Evolutionary conservation across 2,113 vertebrate genomes (phyloP).

Genomic region (Pleuronectes platessa): DNA sequence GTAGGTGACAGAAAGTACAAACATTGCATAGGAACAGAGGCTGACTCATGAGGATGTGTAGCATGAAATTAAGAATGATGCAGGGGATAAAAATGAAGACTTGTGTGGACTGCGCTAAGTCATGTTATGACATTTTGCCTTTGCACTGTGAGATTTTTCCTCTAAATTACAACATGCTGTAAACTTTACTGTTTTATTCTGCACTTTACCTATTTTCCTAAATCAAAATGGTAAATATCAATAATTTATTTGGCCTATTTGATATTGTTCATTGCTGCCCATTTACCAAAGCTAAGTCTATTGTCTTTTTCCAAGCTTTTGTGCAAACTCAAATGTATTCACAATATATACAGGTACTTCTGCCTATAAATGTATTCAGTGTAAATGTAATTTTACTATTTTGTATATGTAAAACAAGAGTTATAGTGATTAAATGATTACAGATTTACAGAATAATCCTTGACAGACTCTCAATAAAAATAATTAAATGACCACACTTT

Average conservation of each 20-base stretch:
- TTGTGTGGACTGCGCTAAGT: background rate
- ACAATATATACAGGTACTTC: too few species aligned
- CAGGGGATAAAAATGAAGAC: background rate
- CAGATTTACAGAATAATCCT: too few species aligned
- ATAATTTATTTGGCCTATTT: background rate
- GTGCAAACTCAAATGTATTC: too few species aligned
- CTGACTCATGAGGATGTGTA: slow-evolving; percentile 42
- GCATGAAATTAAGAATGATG: background rate
- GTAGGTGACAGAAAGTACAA: slow-evolving; percentile 55
- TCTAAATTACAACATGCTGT: background rate
- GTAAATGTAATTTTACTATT: too few species aligned
- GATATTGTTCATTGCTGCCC: background rate
- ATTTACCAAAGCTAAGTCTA: background rate
- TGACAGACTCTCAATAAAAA: too few species aligned
- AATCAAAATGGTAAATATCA: background rate
- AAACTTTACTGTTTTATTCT: background rate
- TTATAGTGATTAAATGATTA: too few species aligned
- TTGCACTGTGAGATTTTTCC: background rate
- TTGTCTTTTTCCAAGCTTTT: background rate
- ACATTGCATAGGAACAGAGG: slow-evolving; percentile 15
- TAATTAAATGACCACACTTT: background rate
- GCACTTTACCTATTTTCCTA: background rate
- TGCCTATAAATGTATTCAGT: too few species aligned
- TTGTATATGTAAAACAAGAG: too few species aligned
- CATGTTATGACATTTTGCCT: background rate